A percentile compares a stretch with the other conserved stretches of the same genome.
Evolutionary conservation across 2,888 invertebrate genomes (phyloP).

Genomic region (Agrotis puta): DNA sequence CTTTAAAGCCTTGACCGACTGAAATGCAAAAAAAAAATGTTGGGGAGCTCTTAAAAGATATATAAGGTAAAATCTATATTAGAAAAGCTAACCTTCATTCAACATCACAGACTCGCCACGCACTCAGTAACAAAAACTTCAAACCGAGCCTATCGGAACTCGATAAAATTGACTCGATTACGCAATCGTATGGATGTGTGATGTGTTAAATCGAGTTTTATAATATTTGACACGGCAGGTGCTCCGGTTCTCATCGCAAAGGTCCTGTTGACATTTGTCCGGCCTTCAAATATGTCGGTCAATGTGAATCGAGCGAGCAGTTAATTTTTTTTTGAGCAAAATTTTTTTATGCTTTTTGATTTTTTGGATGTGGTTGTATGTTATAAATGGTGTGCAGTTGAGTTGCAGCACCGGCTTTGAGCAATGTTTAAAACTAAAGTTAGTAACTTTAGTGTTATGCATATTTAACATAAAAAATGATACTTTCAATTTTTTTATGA

Average conservation of each 20-base stretch:
- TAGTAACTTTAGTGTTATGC: too few relatives aligned
- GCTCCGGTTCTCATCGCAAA: slow-evolving; percentile 84
- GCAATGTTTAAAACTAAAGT: too few relatives aligned
- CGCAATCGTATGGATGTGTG: slow-evolving; percentile 44
- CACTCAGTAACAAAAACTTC: neutral
- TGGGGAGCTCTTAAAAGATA: neutral
- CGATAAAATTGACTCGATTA: slow-evolving; percentile 46
- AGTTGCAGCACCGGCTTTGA: too few relatives aligned
- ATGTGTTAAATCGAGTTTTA: slow-evolving; percentile 64
- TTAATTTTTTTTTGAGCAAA: slow-evolving; percentile 50
- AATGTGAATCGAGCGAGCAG: slow-evolving; percentile 71
- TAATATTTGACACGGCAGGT: slow-evolving; percentile 73
- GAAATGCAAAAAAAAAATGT: too few relatives aligned
- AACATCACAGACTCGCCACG: neutral
- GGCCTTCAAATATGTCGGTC: slow-evolving; percentile 84
- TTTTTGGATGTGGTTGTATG: slow-evolving; percentile 39
- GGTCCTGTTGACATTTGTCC: slow-evolving; percentile 86
- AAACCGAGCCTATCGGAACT: slow-evolving; percentile 17
- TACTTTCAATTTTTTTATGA: too few relatives aligned
- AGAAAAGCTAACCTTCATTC: neutral
- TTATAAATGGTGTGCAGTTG: too few relatives aligned
- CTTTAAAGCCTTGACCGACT: too few relatives aligned
- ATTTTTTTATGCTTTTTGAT: slow-evolving; percentile 22
- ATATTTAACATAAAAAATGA: too few relatives aligned
- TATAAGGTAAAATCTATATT: neutral